Percentiles rank a stretch among this genome's conserved stretches.
Evolutionary conservation across 2,113 vertebrate genomes (phyloP).

Genomic region (Coturnix japonica): DNA sequence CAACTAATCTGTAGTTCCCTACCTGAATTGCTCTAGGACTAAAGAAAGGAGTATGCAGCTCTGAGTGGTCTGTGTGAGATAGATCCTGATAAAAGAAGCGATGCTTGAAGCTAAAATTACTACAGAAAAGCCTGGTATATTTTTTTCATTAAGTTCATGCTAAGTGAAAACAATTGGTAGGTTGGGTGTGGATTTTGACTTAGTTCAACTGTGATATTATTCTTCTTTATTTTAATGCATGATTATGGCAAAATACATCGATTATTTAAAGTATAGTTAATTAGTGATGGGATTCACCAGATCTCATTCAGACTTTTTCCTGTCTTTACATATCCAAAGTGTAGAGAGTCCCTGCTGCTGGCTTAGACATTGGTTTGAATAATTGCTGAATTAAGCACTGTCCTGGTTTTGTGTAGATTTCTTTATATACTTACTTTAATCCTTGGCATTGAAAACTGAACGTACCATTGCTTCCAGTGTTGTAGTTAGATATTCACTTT

Average conservation of each 20-base stretch:
- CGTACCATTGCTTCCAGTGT: rapidly evolving
- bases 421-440: background rate
- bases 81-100: background rate
- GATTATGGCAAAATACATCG: background rate
- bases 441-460: background rate
- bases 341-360: background rate
- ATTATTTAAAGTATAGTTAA: background rate
- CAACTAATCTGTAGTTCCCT: background rate
- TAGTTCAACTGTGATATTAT: background rate
- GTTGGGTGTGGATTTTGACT: background rate
- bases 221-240: background rate
- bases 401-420: background rate
- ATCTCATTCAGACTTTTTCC: background rate
- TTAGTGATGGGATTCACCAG: background rate
- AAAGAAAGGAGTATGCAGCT: background rate
- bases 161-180: background rate
- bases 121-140: background rate
- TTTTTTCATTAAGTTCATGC: background rate
- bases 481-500: background rate
- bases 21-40: background rate
- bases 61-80: background rate
- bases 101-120: background rate
- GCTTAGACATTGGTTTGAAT: background rate
- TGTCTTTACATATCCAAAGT: background rate
- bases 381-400: background rate